phyloP scores from a whole-genome alignment of 1,140 invertebrate species.

The Arctopsyche grandis region DNA sequence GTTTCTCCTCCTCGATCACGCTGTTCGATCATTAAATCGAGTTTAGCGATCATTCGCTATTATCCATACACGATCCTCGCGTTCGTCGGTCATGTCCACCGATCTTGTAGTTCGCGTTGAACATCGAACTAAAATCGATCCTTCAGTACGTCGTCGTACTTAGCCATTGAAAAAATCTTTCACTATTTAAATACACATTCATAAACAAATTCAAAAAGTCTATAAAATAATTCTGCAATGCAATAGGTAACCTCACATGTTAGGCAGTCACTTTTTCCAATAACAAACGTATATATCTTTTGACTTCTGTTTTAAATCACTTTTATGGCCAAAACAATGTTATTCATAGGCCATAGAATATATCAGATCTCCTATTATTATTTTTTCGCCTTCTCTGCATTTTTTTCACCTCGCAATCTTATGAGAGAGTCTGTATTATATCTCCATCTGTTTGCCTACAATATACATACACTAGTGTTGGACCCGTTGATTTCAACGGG shows the following conservation, averaged over 20 bases:
- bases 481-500: too few species aligned
- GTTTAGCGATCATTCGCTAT: constrained; percentile 29
- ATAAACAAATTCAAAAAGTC: not conserved
- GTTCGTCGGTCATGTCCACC: constrained; percentile 3
- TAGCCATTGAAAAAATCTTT: not conserved
- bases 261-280: not conserved
- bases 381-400: constrained; percentile 12
- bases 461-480: too few species aligned
- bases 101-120: not conserved
- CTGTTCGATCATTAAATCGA: constrained; percentile 28
- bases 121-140: not conserved
- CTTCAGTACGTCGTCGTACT: not conserved
- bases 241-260: not conserved
- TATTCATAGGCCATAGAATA: not conserved
- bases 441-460: not conserved
- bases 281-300: constrained; percentile 10
- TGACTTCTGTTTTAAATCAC: constrained; percentile 31
- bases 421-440: not conserved
- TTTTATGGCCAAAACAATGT: constrained; percentile 29
- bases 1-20: not conserved
- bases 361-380: constrained; percentile 15
- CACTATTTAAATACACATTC: not conserved
- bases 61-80: constrained; percentile 24
- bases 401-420: not conserved
- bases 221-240: not conserved